Evolutionary conservation across 2,113 vertebrate genomes (phyloP).

Genomic region (Lates calcarifer): DNA sequence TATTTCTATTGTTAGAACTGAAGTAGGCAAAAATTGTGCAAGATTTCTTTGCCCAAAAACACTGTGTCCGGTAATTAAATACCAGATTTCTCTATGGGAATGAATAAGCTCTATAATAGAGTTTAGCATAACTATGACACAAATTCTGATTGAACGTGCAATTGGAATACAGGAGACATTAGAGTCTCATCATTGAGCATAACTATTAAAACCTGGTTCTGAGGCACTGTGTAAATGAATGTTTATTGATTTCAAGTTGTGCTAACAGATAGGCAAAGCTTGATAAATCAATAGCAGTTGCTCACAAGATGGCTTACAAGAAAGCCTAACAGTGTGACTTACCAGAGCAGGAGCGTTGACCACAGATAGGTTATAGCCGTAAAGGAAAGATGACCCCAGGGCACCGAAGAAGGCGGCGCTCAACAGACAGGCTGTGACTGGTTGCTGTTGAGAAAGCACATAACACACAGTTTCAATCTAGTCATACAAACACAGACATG

Average conservation of each 20-base stretch:
- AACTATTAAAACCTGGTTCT: background rate
- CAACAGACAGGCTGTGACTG: constrained; percentile 86
- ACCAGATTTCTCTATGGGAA: background rate
- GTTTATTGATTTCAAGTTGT: constrained; percentile 34
- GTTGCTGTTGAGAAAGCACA: constrained; percentile 71
- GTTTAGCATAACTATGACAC: background rate
- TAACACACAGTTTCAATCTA: background rate
- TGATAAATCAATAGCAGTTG: constrained; percentile 13
- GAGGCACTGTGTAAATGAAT: background rate
- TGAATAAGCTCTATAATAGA: background rate
- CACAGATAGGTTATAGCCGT: constrained; percentile 92
- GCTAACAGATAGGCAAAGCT: constrained; percentile 6
- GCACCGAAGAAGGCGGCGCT: constrained; percentile 87
- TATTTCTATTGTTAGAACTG: background rate
- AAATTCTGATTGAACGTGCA: background rate
- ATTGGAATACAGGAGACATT: background rate
- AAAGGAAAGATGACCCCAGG: constrained; percentile 92
- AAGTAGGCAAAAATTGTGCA: background rate
- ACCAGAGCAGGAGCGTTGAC: constrained; percentile 91
- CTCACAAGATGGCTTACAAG: background rate
- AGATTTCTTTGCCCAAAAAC: background rate
- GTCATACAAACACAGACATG: constrained; percentile 16
- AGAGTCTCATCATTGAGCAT: background rate
- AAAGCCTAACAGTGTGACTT: constrained; percentile 74
- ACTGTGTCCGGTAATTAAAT: background rate